Conservation (phyloP, 2,888 invertebrate genomes). For the Sialis fuliginosa region DNA sequence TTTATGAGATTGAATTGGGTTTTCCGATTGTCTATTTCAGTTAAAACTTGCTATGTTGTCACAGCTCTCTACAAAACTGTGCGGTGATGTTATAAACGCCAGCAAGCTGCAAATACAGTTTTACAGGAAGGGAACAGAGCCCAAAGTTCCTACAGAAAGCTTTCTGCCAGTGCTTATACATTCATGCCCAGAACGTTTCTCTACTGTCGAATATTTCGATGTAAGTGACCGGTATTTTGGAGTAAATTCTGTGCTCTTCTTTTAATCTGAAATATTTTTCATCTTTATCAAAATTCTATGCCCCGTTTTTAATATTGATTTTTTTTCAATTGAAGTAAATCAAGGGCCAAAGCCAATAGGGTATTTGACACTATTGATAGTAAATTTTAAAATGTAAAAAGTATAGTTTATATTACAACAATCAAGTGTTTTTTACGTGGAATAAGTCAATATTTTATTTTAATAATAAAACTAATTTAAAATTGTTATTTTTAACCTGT, state of each 20-base stretch:
- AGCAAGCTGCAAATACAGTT: slow-evolving; percentile 49
- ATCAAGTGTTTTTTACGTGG: no score
- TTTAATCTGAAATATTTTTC: no score
- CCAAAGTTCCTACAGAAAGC: slow-evolving; percentile 33
- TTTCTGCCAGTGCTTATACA: slow-evolving; percentile 58
- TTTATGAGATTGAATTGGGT: neutral
- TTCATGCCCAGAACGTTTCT: slow-evolving; percentile 71
- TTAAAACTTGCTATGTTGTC: slow-evolving; percentile 52
- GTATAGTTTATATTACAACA: no score
- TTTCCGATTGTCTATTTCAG: slow-evolving; percentile 24
- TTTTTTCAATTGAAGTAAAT: no score
- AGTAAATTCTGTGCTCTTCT: neutral
- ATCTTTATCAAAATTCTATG: no score
- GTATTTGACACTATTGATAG: no score
- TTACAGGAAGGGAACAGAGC: slow-evolving; percentile 44
- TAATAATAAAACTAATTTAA: no score
- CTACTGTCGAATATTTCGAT: slow-evolving; percentile 69
- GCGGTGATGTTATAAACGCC: slow-evolving; percentile 33
- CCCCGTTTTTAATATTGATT: no score
- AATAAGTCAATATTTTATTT: no score
- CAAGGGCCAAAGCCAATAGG: no score
- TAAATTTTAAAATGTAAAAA: no score
- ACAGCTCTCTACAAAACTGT: slow-evolving; percentile 31
- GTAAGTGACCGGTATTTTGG: slow-evolving; percentile 25
- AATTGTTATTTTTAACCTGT: no score